phyloP scores from a whole-genome alignment of 2,888 invertebrate genomes.

The Ctenicera cuprea region DNA sequence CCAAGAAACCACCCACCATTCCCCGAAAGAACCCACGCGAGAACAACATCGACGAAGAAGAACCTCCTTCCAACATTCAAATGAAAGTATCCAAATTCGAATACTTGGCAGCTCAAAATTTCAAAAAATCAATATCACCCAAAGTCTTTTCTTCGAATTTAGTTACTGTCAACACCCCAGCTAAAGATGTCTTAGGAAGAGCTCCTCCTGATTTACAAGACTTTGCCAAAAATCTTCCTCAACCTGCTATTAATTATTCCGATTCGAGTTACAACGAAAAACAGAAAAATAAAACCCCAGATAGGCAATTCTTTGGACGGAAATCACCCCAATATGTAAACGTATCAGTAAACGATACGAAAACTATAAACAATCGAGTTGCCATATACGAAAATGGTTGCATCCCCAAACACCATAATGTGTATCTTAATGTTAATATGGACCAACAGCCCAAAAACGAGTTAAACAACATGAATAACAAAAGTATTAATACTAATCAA shows the following conservation, averaged over 20 bases:
- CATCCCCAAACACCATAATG: conserved; percentile 66
- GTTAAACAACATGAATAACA: conserved; percentile 67
- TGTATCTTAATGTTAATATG: conserved; percentile 62
- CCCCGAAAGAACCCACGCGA: conserved; percentile 76
- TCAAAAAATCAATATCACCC: conserved; percentile 79
- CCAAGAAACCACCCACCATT: conserved; percentile 80
- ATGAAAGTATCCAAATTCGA: conserved; percentile 89
- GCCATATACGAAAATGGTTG: conserved; percentile 70
- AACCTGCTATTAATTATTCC: conserved; percentile 73
- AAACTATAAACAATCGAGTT: conserved; percentile 70
- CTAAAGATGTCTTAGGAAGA: conserved; percentile 85
- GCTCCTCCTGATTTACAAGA: conserved; percentile 77
- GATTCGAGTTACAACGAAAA: conserved; percentile 69
- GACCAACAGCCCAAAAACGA: conserved; percentile 67
- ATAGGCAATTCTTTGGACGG: conserved; percentile 67
- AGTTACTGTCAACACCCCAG: conserved; percentile 87
- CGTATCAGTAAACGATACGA: conserved; percentile 70
- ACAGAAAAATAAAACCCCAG: conserved; percentile 67
- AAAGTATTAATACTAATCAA: conserved; percentile 55
- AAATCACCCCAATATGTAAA: conserved; percentile 69
- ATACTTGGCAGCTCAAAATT: conserved; percentile 81
- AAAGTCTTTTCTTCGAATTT: conserved; percentile 89
- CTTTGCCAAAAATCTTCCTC: conserved; percentile 77
- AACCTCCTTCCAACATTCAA: conserved; percentile 78
- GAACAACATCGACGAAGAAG: conserved; percentile 71